Evolutionary conservation across 2,888 invertebrate genomes (phyloP).

Genomic region (Drosophila imparisetae): DNA sequence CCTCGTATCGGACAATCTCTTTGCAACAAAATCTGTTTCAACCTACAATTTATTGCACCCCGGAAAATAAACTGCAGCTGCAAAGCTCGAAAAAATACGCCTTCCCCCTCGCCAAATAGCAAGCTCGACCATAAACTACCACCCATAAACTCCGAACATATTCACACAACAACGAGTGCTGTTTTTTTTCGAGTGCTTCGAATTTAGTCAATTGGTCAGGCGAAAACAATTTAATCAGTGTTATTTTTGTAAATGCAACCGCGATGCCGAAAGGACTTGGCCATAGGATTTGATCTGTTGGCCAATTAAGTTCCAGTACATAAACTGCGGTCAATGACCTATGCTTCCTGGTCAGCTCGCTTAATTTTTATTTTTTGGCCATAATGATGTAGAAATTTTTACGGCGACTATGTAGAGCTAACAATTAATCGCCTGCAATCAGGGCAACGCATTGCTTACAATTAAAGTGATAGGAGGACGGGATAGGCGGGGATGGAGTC

Average conservation of each 20-base stretch:
- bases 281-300: constrained; percentile 22
- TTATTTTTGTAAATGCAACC: constrained; percentile 51
- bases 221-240: constrained; percentile 70
- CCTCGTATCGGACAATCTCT: constrained; percentile 45
- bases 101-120: constrained; percentile 11
- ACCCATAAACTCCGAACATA: constrained; percentile 58
- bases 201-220: constrained; percentile 70
- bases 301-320: constrained; percentile 73
- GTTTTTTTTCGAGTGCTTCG: constrained; percentile 9
- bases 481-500: neutral
- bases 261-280: constrained; percentile 19
- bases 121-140: constrained; percentile 55
- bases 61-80: constrained; percentile 61
- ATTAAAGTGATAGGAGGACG: constrained; percentile 41
- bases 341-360: constrained; percentile 13
- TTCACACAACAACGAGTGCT: constrained; percentile 28
- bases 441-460: constrained; percentile 31
- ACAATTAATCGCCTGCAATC: constrained; percentile 51
- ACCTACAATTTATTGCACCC: constrained; percentile 62
- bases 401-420: constrained; percentile 3
- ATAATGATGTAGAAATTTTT: constrained; percentile 9
- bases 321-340: constrained; percentile 66
- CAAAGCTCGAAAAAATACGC: constrained; percentile 26
- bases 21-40: constrained; percentile 56
- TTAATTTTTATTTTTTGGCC: neutral